phyloP scores from a whole-genome alignment of 2,888 invertebrate genomes.

The Ethmia dodecea region DNA sequence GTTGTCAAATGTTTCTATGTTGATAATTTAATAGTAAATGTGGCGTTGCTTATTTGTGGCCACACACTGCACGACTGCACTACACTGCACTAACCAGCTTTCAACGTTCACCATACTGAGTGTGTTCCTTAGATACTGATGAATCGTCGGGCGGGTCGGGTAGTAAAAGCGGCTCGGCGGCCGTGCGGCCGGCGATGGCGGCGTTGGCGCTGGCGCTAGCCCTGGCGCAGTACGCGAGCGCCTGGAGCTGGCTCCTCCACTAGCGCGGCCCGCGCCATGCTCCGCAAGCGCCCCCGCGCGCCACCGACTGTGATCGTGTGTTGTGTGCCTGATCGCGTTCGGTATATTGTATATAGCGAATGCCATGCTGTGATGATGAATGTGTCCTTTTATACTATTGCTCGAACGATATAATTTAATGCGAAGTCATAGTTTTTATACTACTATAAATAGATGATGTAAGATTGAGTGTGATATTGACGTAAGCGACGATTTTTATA shows the following conservation, averaged over 20 bases:
- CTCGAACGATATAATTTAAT: conserved; percentile 72
- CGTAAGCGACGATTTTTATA: conserved; percentile 69
- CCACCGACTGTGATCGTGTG: conserved; percentile 65
- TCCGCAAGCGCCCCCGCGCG: conserved; percentile 31
- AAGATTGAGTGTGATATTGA: conserved; percentile 77
- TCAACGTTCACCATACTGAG: not conserved
- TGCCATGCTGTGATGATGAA: conserved; percentile 61
- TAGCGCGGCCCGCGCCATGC: conserved; percentile 5
- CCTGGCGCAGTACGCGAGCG: conserved; percentile 25
- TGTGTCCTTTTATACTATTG: conserved; percentile 62
- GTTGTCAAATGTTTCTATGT: too few species aligned
- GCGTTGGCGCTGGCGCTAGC: conserved; percentile 9
- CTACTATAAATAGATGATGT: conserved; percentile 76
- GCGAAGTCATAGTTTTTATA: conserved; percentile 77
- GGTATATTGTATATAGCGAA: conserved; percentile 67
- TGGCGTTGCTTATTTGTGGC: too few species aligned
- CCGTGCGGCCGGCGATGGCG: conserved; percentile 14
- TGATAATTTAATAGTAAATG: too few species aligned
- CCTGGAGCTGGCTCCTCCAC: conserved; percentile 5
- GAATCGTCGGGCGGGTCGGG: conserved; percentile 30
- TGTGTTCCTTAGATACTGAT: conserved; percentile 33
- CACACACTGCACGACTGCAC: too few species aligned
- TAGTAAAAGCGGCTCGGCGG: conserved; percentile 30
- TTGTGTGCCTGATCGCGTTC: conserved; percentile 57
- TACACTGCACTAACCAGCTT: too few species aligned